Base-by-base conservation (phyloP, 2,113 vertebrate species). In the Acinonyx jubatus region DNA sequence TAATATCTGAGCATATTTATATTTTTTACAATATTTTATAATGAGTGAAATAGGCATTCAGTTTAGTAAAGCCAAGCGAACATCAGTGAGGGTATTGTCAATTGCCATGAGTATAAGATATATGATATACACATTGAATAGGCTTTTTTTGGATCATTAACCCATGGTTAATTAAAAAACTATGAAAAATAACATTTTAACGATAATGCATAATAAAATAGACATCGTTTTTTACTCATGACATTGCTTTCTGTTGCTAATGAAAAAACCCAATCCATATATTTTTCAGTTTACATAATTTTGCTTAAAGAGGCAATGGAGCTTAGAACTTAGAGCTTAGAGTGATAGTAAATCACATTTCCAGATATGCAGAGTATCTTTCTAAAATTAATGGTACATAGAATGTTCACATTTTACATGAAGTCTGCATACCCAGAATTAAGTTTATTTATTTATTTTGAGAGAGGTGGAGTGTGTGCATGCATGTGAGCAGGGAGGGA, bases 161-260 rank as follows among this genome's bases (percentile, higher is more conserved):
- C 3, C 9, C 81, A 41, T 12, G 1, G 36, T 50, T 93, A 97
- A 52, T n/a, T 76, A 68, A 41, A 27, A 73, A 45, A 21, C 33
- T 92, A 61, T 33, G 9, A 66, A 90, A 78, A 87, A 81, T 97
- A 92, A 50, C 27, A 92, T 65, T 73, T 84, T 87, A 95, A 74
- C 1, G 13, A 41, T 19, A 92, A 7, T 12, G 1, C 9, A 78
- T 27, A 45, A 92, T 73, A 84, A 92, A 73, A 57, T 7, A 71
- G 15, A 27, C 38, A 48, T 86, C 4, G 11, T 65, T 80, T 84
- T 68, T 1, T 63, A 29, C 19, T 14, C 15, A 36, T 18, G 38
- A 7, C 21, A 79, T 89, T 86, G 68, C 21, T 48, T 74, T 93
- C 29, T 82, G 16, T 71, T 69, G 15, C 0, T 95, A 89, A 91